phyloP scores from a whole-genome alignment of 2,888 invertebrate genomes.

The Crocallis elinguaria region DNA sequence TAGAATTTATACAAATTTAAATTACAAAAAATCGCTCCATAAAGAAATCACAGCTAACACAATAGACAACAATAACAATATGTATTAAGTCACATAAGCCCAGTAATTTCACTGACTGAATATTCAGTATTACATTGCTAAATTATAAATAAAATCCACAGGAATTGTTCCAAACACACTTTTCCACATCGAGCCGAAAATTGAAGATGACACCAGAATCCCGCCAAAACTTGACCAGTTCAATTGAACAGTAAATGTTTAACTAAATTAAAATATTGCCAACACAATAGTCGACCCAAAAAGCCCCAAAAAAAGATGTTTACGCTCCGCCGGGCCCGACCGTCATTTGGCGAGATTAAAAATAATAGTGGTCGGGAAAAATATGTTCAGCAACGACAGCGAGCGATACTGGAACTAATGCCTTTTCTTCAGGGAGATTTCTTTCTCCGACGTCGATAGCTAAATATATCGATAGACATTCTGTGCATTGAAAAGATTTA shows the following conservation, averaged over 20 bases:
- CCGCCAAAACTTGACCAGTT: no score
- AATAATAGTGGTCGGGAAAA: constrained; percentile 7
- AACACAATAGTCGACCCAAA: not conserved
- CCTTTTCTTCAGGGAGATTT: constrained; percentile 3
- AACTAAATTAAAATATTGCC: not conserved
- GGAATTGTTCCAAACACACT: no score
- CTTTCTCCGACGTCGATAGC: constrained; percentile 2
- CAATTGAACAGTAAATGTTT: not conserved
- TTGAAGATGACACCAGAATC: no score
- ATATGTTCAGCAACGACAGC: not conserved
- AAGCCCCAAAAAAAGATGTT: not conserved
- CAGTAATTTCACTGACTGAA: no score
- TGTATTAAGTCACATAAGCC: no score
- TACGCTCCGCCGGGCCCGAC: not conserved
- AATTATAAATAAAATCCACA: no score
- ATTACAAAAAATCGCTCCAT: no score
- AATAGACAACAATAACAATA: no score
- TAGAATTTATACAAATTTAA: no score
- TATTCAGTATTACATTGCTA: no score
- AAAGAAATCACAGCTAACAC: no score
- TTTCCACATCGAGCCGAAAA: no score
- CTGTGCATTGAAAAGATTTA: constrained; percentile 7
- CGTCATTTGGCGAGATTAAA: constrained; percentile 7
- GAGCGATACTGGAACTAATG: not conserved
- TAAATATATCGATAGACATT: constrained; percentile 8